Evolutionary conservation across 2,797 vertebrate species (phyloP).

Genomic region (Molossus molossus): DNA sequence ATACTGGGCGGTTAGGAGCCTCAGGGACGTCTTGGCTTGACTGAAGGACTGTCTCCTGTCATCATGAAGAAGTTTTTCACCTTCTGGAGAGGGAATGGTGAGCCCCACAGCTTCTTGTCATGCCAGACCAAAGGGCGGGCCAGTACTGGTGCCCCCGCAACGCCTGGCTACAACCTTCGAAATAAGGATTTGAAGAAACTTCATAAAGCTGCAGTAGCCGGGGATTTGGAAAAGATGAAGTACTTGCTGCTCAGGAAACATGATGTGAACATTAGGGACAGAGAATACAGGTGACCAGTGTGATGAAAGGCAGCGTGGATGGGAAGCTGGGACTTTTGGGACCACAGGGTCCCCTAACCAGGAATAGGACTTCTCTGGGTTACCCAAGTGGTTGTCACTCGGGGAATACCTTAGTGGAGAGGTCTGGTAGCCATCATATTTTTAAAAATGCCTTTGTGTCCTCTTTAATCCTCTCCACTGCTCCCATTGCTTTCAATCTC

Average conservation of each 20-base stretch:
- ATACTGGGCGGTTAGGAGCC: background rate
- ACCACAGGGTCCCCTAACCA: background rate
- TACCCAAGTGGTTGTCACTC: background rate
- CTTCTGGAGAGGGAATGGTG: background rate
- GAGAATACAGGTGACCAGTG: constrained; percentile 54
- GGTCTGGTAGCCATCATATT: background rate
- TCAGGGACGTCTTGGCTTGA: background rate
- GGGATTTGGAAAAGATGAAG: constrained; percentile 70
- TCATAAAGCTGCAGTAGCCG: constrained; percentile 4
- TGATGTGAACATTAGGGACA: constrained; percentile 56
- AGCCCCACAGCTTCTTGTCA: background rate
- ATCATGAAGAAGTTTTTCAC: constrained; percentile 66
- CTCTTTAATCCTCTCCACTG: background rate
- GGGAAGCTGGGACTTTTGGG: background rate
- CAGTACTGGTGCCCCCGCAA: rapidly evolving
- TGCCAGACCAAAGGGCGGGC: no score
- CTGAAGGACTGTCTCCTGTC: rapidly evolving
- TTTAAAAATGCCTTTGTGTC: background rate
- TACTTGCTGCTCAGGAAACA: constrained; percentile 60
- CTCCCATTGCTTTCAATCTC: background rate
- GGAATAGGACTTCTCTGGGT: background rate
- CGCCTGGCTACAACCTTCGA: background rate
- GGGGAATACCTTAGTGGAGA: rapidly evolving
- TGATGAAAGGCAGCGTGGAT: background rate
- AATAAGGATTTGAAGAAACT: constrained; percentile 55